Evolutionary conservation across 2,113 vertebrate genomes (phyloP).

Genomic region (Cryptomyrus ogoouensis): DNA sequence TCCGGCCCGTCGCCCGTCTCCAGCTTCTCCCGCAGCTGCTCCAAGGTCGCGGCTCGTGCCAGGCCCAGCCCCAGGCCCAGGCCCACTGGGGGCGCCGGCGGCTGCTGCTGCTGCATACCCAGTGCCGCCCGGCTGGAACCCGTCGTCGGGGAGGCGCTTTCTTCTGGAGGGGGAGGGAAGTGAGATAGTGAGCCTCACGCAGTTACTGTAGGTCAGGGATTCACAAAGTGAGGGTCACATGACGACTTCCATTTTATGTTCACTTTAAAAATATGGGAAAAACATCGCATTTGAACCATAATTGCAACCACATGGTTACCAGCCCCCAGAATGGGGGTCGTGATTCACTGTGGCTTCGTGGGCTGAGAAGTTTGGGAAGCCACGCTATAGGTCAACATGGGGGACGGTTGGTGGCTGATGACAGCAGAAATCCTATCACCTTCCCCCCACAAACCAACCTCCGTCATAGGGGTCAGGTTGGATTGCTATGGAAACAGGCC

Average conservation of each 20-base stretch:
- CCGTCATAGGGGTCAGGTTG: neutral
- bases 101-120: neutral
- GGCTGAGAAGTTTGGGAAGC: neutral
- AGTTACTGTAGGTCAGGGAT: neutral
- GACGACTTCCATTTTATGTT: neutral
- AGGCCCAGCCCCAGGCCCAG: slow-evolving; percentile 64
- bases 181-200: neutral
- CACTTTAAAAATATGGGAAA: neutral
- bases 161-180: slow-evolving; percentile 42
- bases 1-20: slow-evolving; percentile 79
- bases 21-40: slow-evolving; percentile 86
- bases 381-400: neutral
- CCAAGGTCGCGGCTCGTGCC: slow-evolving; percentile 71
- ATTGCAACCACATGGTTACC: neutral
- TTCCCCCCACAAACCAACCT: neutral
- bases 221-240: neutral
- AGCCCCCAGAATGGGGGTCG: neutral
- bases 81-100: slow-evolving; percentile 18
- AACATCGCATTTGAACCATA: neutral
- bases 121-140: slow-evolving; percentile 41
- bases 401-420: neutral
- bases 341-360: neutral
- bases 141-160: slow-evolving; percentile 51
- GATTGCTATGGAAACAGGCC: neutral
- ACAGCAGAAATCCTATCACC: neutral